Evolutionary conservation across 2,888 invertebrate species (phyloP).

Genomic region (Rhorus exstirpatorius): DNA sequence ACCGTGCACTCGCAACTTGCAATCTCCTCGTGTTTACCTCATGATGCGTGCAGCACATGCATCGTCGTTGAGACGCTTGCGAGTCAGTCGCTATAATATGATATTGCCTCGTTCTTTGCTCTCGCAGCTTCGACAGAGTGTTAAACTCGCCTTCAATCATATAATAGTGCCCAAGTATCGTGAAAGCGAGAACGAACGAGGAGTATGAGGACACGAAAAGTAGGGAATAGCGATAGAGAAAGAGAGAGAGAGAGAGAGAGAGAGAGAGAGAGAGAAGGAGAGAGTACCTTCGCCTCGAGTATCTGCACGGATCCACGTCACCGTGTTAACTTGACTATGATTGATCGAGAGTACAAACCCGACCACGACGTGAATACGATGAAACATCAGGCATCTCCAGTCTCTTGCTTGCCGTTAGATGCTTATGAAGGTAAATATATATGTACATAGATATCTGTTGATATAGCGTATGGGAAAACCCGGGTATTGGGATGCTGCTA

Average conservation of each 20-base stretch:
- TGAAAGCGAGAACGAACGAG: conserved; percentile 21
- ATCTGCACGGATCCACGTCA: conserved; percentile 48
- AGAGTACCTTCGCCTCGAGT: conserved; percentile 36
- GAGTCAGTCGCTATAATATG: conserved; percentile 52
- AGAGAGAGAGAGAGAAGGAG: conserved; percentile 3
- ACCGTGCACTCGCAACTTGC: conserved; percentile 34
- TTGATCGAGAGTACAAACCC: conserved; percentile 80
- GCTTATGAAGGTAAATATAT: conserved; percentile 12
- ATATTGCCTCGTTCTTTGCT: conserved; percentile 43
- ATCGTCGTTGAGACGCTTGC: conserved; percentile 24
- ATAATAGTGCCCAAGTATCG: conserved; percentile 26
- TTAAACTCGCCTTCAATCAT: conserved; percentile 19
- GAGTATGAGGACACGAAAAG: conserved; percentile 10
- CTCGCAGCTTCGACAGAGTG: conserved; percentile 14
- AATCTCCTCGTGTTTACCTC: conserved; percentile 27
- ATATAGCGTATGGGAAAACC: neutral
- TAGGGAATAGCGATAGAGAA: conserved; percentile 6
- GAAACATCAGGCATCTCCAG: conserved; percentile 69
- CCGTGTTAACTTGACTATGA: conserved; percentile 80
- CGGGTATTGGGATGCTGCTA: conserved; percentile 13
- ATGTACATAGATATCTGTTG: neutral
- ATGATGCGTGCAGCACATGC: neutral
- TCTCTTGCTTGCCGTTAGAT: conserved; percentile 54
- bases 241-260: neutral
- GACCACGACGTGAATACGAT: conserved; percentile 77